Conservation (phyloP, 2,797 vertebrate species). For the Morus bassanus region DNA sequence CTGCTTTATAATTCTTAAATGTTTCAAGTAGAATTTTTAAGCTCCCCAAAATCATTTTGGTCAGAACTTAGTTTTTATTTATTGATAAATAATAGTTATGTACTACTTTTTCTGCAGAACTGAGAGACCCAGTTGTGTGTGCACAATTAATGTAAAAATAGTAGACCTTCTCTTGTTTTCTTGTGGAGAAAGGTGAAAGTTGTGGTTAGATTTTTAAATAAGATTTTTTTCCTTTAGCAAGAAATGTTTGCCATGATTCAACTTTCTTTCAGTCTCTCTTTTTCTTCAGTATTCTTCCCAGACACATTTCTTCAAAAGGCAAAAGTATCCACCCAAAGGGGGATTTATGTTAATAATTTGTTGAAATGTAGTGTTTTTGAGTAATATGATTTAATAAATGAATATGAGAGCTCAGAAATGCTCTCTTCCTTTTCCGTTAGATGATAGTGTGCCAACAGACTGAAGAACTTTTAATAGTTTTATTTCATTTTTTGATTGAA, state of each 20-base stretch:
- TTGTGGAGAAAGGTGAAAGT: background rate
- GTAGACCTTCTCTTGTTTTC: background rate
- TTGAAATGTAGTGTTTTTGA: conserved; percentile 35
- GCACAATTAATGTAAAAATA: background rate
- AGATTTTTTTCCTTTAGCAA: background rate
- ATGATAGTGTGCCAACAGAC: conserved; percentile 28
- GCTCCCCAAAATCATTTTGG: background rate
- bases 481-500: conserved; percentile 61
- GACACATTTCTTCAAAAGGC: background rate
- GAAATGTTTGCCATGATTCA: background rate
- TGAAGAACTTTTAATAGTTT: conserved; percentile 59
- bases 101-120: background rate
- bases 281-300: background rate
- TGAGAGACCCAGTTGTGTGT: background rate
- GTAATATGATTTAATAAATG: conserved; percentile 52
- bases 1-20: background rate
- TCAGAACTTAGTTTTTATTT: background rate
- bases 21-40: background rate
- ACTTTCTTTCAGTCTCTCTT: background rate
- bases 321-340: conserved; percentile 11
- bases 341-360: conserved; percentile 36
- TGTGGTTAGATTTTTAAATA: background rate
- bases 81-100: background rate
- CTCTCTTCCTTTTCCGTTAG: conserved; percentile 25
- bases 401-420: conserved; percentile 36